These are phyloP conservation scores for Natrix natrix DNA, from an alignment of 2,797 vertebrate species.

Conservation along the genomic window DNA sequence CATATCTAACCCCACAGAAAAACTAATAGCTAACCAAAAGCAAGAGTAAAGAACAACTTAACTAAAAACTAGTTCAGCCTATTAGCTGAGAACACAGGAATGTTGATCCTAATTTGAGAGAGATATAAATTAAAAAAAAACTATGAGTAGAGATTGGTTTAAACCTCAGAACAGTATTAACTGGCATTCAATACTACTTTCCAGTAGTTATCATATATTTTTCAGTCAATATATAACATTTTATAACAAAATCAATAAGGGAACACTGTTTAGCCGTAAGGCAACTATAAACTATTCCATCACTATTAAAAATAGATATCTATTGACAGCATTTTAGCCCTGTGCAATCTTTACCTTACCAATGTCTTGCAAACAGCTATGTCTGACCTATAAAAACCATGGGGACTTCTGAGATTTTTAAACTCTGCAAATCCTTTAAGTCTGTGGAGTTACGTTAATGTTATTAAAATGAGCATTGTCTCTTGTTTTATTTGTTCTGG, in stretches of 20 bases:
- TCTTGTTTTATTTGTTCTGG: not conserved
- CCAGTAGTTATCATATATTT: not conserved
- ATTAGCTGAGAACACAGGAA: not conserved
- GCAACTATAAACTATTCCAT: not conserved
- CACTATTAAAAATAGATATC: not conserved
- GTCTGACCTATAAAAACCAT: not conserved
- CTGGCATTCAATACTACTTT: not conserved
- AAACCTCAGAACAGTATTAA: not conserved
- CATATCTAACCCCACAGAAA: not conserved
- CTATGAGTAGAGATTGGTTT: not conserved
- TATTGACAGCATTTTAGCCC: not conserved
- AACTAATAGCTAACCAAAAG: not conserved
- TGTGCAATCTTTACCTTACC: not conserved
- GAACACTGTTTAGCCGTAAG: not conserved
- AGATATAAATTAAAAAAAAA: not conserved
- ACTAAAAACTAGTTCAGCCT: not conserved
- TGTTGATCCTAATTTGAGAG: not conserved
- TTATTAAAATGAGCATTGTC: not conserved
- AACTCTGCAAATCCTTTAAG: not conserved
- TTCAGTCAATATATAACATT: not conserved
- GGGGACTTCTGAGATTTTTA: not conserved
- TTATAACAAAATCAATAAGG: not conserved
- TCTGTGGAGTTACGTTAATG: not conserved
- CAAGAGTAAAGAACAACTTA: not conserved
- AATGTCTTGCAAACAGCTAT: not conserved